Evolutionary conservation across 2,113 vertebrate genomes (phyloP).

Genomic region (Prunella himalayana): DNA sequence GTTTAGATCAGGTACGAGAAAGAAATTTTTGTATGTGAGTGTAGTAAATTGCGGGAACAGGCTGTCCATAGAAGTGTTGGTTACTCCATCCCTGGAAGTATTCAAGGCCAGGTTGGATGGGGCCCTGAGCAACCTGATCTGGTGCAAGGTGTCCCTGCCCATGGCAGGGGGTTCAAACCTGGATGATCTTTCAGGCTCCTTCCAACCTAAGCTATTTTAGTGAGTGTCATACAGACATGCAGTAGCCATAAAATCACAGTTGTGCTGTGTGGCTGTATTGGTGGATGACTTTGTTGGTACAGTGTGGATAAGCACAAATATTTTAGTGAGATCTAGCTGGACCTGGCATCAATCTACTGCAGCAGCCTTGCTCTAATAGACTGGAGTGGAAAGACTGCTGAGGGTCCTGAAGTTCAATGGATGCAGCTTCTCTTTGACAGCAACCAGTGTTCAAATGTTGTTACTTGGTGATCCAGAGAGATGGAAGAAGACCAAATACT

Average conservation of each 20-base stretch:
- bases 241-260: neutral
- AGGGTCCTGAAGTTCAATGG: neutral
- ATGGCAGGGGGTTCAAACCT: fast-evolving
- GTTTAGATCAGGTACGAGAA: neutral
- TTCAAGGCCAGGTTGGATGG: neutral
- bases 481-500: neutral
- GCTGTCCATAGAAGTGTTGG: neutral
- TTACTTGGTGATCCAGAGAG: neutral
- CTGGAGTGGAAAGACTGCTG: neutral
- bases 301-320: neutral
- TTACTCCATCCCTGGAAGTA: neutral
- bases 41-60: neutral
- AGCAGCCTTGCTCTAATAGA: neutral
- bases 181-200: neutral
- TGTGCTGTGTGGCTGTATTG: neutral
- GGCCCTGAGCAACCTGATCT: neutral
- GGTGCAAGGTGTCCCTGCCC: neutral
- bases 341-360: fast-evolving
- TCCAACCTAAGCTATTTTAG: neutral
- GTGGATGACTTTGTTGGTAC: neutral
- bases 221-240: fast-evolving
- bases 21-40: neutral
- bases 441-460: neutral
- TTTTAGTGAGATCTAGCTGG: neutral
- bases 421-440: neutral